Evolutionary conservation across 1,140 invertebrate genomes (phyloP), one percentile per base, ranked within the genome.

Genomic region (Drosophila neocordata): DNA sequence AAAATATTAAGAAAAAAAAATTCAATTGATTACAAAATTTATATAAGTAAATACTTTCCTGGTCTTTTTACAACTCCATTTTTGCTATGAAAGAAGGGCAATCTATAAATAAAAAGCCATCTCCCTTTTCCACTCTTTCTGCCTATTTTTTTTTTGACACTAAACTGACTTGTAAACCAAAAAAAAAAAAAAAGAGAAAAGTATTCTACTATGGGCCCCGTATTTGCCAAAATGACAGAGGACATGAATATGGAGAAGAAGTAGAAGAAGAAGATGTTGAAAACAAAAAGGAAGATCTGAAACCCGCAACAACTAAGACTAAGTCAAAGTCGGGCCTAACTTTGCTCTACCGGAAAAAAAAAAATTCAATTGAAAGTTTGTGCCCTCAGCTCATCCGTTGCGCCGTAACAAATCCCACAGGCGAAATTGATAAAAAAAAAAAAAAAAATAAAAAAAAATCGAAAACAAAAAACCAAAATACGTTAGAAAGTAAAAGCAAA

Each of bases 81-180:
- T 48, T 31, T 6, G 8, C 31, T 13, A n/a, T 5, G 13, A n/a
- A 31, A 41, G 27, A 69, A 27, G 57, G 57, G 53, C 51, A 57
- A 81, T 87, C 82, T 87, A 85, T 87, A 85, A 85, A 87, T 85
- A 81, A 87, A 87, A 87, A 74, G 66, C 63, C 58, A 65, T 67
- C 70, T 78, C 70, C 77, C 9, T 20, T 31, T 24, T 24, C 22
- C 22, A 24, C 22, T 31, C 27, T 31, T 6, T 31, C 5, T 3
- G 1, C 5, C 7, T 31, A 6, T 31, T 31, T 31, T 31, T 31
- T 31, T 31, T 81, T 81, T 81, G 77, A 87, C 81, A 81, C 82
- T 85, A 85, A 85, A 87, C 82, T 85, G 81, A 81, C 77, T 87
- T 85, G 82, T 81, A 81, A 84, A 85, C 81, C 69, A 77, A 87